A percentile compares a stretch with the other conserved stretches of the same genome.
Evolutionary conservation across 2,888 invertebrate species (phyloP).

Genomic region (Buathra laborator): DNA sequence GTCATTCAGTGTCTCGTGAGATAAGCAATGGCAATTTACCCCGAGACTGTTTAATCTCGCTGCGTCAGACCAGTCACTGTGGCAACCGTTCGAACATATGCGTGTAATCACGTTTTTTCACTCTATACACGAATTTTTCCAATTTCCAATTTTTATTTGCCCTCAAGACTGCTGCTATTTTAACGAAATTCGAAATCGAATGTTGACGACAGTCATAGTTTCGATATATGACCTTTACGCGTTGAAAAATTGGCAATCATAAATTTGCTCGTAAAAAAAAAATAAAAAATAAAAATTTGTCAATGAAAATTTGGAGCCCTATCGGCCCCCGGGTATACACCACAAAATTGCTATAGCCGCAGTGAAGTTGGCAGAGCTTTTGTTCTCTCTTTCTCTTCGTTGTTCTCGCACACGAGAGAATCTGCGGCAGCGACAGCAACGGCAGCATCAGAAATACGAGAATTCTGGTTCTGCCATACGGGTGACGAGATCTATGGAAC

Average conservation of each 20-base stretch:
- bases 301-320: slow-evolving; percentile 24
- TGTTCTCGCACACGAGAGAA: slow-evolving; percentile 23
- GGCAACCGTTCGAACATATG: too few relatives aligned
- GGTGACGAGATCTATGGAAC: slow-evolving; percentile 58
- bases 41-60: neutral
- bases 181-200: neutral
- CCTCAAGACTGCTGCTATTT: too few relatives aligned
- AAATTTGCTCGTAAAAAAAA: neutral
- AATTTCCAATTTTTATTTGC: too few relatives aligned
- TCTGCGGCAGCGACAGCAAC: slow-evolving; percentile 17
- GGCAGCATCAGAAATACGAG: slow-evolving; percentile 52
- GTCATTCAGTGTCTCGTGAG: too few relatives aligned
- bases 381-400: slow-evolving; percentile 7
- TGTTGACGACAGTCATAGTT: neutral
- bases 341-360: slow-evolving; percentile 38
- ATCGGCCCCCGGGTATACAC: slow-evolving; percentile 14
- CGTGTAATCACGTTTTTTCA: too few relatives aligned
- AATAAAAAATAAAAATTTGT: neutral
- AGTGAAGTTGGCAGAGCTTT: slow-evolving; percentile 20
- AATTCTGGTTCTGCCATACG: slow-evolving; percentile 28
- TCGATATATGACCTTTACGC: neutral
- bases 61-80: too few relatives aligned
- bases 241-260: neutral
- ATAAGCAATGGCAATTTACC: neutral
- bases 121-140: too few relatives aligned